Base-by-base conservation (phyloP, 1,140 invertebrate genomes). In the Drosophila bifasciata region DNA sequence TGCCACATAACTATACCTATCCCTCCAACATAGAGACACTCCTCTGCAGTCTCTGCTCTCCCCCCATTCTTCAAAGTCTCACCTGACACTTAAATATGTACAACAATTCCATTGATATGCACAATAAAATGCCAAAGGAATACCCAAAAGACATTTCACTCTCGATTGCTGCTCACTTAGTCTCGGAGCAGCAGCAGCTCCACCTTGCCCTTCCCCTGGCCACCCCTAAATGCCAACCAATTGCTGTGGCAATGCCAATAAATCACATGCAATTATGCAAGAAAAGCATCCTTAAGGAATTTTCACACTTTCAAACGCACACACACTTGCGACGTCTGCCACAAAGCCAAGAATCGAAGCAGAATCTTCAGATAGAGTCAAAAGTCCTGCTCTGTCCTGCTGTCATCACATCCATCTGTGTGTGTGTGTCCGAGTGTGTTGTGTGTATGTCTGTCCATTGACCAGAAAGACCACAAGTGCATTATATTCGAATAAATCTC, bases 191-290 rank as follows among this genome's bases (percentile, higher is more conserved):
- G 5, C 23, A 7, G 5, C 6, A 5, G 5, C 6, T 52, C 50
- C 40, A 46, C 19, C 2, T 1, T 15, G 0, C 28, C 40, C 17
- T 76, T 71, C 85, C 76, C 67, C 76, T 84, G 79, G 79, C 62
- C 39, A 66, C 32, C 17, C 39, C 25, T 9, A 41, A 45, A 64
- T 70, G 39, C 39, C 58, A 36, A 39, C 53, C 61, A 75, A 49
- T 59, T 75, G 49, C 56, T 41, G 17, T 88, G 78, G 75, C 83
- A 75, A 77, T 68, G 48, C 64, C 75, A 88, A 88, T 88, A 86
- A 86, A 86, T 86, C 81, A 78, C 61, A 81, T 67, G 78, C 83
- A 86, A 88, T 86, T 86, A 86, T 83, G 74, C 81, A 86, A 67
- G 72, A 64, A 71, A 85, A 81, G 81, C 77, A 86, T 86, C 81